Base-by-base conservation (phyloP, 2,113 vertebrate genomes). In the Melanerpes aurifrons region DNA sequence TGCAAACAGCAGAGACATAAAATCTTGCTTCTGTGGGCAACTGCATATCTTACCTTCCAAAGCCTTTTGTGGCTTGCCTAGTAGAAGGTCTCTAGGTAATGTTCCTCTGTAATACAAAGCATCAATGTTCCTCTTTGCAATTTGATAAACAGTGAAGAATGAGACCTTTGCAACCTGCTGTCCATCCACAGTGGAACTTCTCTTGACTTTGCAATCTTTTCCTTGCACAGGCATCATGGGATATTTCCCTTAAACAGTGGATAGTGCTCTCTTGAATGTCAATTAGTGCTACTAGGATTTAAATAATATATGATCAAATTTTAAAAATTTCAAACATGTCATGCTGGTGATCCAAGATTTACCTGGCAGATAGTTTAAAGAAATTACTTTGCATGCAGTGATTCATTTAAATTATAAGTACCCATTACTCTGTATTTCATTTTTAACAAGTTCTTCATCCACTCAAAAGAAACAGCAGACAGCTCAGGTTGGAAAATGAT, bases 391-490 rank as follows among this genome's bases (percentile, higher is more conserved):
- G 90, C 77, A 94, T 92, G 64, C 69, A 86, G 63, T 91, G 85
- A 92, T 91, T 96, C 86, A 95, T 90, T 91, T 90, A 96, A 96
- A 95, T 92, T 95, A 86, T 86, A 97, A 94, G 94, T 87, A 87
- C 43, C 70, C 90, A 82, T 94, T 94, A 89, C 56, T 94, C 67
- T 85, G 74, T 94, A 92, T 74, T 95, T 93, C 79, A 94, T 96
- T 96, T 97, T 93, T 96, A 94, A 96, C 88, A 95, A 92, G 50
- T 95, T 94, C 92, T 81, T 95, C 86, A 85, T 56, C 89, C 61
- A 68, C 92, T 93, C 80, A 87, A 88, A 95, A 95, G 67, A 92
- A 92, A 76, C 74, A 88, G 80, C 74, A 96, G 73, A 87, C 72
- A 96, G 63, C 71, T 94, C 82, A 87, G 77, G 86, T 31, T 89